Evolutionary conservation across 2,797 vertebrate species (phyloP), one percentile per base, ranked within the genome.

Genomic region (Leptoclinus maculatus): DNA sequence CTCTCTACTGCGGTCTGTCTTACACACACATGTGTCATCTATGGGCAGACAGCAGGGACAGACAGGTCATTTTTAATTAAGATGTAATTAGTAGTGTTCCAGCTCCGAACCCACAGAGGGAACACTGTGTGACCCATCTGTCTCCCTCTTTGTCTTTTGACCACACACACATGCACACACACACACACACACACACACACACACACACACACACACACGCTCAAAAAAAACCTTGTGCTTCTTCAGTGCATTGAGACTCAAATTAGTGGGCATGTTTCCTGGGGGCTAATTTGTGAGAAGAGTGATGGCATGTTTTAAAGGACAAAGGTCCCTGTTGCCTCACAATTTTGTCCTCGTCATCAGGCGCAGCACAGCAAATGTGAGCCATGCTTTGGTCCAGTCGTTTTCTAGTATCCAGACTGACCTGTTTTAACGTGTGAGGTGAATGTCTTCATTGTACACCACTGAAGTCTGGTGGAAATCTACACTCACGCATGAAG

Each of bases 41-140:
- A 74, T 65, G 66, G 74, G 19, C 29, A 64, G 66, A 63, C 75
- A 82, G 16, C 36, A 6, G 78, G 77, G 85, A 91, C 86, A 79
- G 71, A 62, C 83, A 80, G 90, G 87, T 92, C 90, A 85, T 92
- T 83, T 91, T 87, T 93, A 93, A 93, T 93, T 88, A 91, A 93
- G 87, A 88, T 72, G 87, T 89, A 92, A 94, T 93, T 93, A 93
- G 87, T 82, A 14, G 7, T 76, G 84, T 76, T 90, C 82, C 80
- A 84, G 83, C 81, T 88, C 72, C 85, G 74, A 68, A 87, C 67
- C 85, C 87, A 89, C 79, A 56, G 86, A 88, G 91, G 72, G 73
- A 86, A 60, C 76, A 56, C 79, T 70, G 85, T 78, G 84, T 84
- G 86, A 87, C 85, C 93, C 89, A 92, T 93, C 92, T 93, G 89